Base-by-base conservation (phyloP, 2,113 vertebrate species). In the Tetraodon nigroviridis region DNA sequence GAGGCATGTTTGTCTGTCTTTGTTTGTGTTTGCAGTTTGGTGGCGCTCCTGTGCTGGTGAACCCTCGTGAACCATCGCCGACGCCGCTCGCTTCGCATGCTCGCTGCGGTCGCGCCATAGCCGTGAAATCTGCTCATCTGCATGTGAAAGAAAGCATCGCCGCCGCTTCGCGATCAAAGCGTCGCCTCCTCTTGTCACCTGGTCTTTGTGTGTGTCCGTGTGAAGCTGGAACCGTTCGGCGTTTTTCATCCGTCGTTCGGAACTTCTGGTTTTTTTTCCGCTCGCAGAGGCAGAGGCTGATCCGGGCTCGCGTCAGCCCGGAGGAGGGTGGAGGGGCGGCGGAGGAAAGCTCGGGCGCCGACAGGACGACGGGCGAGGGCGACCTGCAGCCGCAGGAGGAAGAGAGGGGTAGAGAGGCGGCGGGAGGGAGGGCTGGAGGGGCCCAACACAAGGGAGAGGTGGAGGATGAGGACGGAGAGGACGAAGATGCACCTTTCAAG, bases 221-320 rank as follows among this genome's bases (percentile, higher is more conserved):
- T 37, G 11, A 48, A 58, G 40, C 60, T 16, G 24, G 24, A 55
- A 55, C 48, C 57, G n/a, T 16, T 37, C 53, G 16, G 22, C 51
- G 2, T 62, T 67, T 55, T 54, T 66, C 15, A 0, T 21, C 13
- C 6, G 6, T 67, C 7, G 24, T 46, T 42, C 5, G n/a, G 11
- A 32, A 14, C 42, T 4, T 45, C 16, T 18, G n/a, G n/a, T 17
- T 42, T n/a, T 27, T 17, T 46, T 37, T 7, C 47, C 17, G 7
- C 55, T 42, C 49, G 66, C 85, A 92, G 91, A 89, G 89, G 57
- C 91, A 92, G 79, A 87, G 88, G 64, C 78, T 91, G 76, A 90
- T 90, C 48, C 76, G 73, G 8, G 70, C 80, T 54, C 80, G 67
- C 37, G 84, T 62, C 5, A 73, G 77, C 53, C 73, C 63, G 7